Evolutionary conservation across 1,140 invertebrate species (phyloP).

Genomic region (Danaus plexippus): DNA sequence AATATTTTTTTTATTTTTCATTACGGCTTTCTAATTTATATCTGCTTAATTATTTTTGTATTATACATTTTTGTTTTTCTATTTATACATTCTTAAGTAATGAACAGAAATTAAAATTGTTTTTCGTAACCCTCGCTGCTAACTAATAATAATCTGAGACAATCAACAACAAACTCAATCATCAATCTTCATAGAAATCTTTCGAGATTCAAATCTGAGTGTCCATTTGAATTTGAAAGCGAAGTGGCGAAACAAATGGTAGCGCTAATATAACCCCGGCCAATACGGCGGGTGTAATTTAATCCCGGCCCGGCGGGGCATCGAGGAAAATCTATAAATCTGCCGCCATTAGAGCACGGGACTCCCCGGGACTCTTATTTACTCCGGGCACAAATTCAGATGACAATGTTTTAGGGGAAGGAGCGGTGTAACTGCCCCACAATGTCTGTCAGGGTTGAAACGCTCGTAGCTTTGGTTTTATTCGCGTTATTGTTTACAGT

Average conservation of each 20-base stretch:
- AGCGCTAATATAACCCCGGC: slow-evolving; percentile 62
- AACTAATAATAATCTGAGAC: too few species aligned
- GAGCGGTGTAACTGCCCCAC: slow-evolving; percentile 59
- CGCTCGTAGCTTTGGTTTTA: slow-evolving; percentile 3
- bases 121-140: too few species aligned
- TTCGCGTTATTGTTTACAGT: neutral
- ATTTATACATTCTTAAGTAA: too few species aligned
- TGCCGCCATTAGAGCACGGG: slow-evolving; percentile 64
- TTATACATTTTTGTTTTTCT: too few species aligned
- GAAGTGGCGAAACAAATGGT: slow-evolving; percentile 52
- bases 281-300: slow-evolving; percentile 66
- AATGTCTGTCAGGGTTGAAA: slow-evolving; percentile 42
- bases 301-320: slow-evolving; percentile 60
- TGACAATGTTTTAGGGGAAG: slow-evolving; percentile 71
- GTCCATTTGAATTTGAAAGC: slow-evolving; percentile 44
- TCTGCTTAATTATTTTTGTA: too few species aligned
- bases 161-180: too few species aligned
- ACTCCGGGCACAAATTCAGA: slow-evolving; percentile 70
- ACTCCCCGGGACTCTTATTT: slow-evolving; percentile 69
- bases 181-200: too few species aligned
- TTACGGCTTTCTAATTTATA: too few species aligned
- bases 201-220: slow-evolving; percentile 20
- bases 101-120: too few species aligned
- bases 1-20: too few species aligned
- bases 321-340: slow-evolving; percentile 70